Evolutionary conservation across 2,113 vertebrate species (phyloP), one percentile per base, ranked within the genome.

Genomic region (Monopterus albus): DNA sequence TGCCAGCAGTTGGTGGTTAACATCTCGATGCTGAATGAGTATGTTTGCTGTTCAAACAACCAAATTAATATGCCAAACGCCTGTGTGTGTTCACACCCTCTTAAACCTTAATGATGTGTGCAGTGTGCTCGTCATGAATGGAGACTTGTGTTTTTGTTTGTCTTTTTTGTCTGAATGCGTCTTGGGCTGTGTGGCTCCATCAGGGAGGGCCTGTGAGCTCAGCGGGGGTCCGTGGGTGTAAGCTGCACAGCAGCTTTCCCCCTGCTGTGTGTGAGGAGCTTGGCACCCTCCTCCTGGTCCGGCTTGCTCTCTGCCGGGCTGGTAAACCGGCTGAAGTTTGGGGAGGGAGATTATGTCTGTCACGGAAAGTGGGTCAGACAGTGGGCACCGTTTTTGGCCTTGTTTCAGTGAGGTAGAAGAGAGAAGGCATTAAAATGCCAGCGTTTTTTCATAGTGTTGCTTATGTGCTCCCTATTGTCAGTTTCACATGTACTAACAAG

Each of bases 351-450:
- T 89, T 87, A 87, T 29, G 82, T 88, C 84, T 87, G 68, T 79
- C 46, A 74, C 83, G 82, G 89, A 93, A 93, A 93, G 85, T 93
- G 90, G 91, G 92, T 92, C 92, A 93, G 89, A 87, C 79, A 78
- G 79, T 87, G 86, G 85, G 86, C 83, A 89, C 53, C 61, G 83
- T 87, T 91, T 87, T 84, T 64, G 50, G 80, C 74, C 73, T 68
- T 79, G 80, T 89, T 87, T 86, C 67, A 80, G 74, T 47, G 74
- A 85, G 78, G 70, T 82, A 59, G 53, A 39, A 56, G 76, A 67
- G 78, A 65, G 77, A 60, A 43, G 45, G 40, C 29, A 5, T 68
- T 72, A 78, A 88, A 70, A 75, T 72, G 66, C 51, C 69, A 61
- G 59, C 35, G 5, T 43, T 81, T 90, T 91, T 87, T 82, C 86